Base-by-base conservation (phyloP, 2,888 invertebrate species). In the Amiota minor region DNA sequence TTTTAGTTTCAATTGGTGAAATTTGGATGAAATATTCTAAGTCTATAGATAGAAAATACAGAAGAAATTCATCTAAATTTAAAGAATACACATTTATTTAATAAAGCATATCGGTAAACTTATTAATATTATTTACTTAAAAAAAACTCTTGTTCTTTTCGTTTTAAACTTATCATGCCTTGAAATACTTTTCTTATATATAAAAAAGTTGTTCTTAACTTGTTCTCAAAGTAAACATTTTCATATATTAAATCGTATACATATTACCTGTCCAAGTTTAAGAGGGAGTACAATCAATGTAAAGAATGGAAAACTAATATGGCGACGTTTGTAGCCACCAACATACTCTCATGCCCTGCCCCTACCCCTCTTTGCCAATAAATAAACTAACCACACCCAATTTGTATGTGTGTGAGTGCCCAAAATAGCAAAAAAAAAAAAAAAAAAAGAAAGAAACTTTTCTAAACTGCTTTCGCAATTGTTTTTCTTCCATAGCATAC, bases 381-480 rank as follows among this genome's bases (percentile, higher is more conserved):
- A 35, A 53, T 16, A 16, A n/a, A 53, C 53, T 53, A n/a, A 53
- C 59, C 59, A 59, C 59, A 59, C 20, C 59, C 59, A 20, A 59
- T 18, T 16, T 59, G 20, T 20, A 3, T 35, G 35, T 35, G 35
- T 35, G 35, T 35, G 35, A 6, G 35, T 6, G n/a, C 9, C 46
- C 64, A 12, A 35, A 23, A 62, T 45, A 53, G 16, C 14, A 53
- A 53, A 53, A 53, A n/a, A 53, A 53, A 53, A 53, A n/a, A n/a
- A n/a, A n/a, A n/a, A n/a, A n/a, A 23, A 12, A 61, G n/a, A 61
- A 23, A n/a, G n/a, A 9, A 62, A 78, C 77, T 74, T 73, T 78
- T 76, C 75, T 77, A 82, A 85, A 83, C 79, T 85, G 82, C 83
- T 83, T 82, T 83, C 81, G 79, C 83, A 83, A 83, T 83, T 83